phyloP scores from a whole-genome alignment of 30 jellyfish, hydroid and myxozoan species.

The Hydractinia echinata region DNA sequence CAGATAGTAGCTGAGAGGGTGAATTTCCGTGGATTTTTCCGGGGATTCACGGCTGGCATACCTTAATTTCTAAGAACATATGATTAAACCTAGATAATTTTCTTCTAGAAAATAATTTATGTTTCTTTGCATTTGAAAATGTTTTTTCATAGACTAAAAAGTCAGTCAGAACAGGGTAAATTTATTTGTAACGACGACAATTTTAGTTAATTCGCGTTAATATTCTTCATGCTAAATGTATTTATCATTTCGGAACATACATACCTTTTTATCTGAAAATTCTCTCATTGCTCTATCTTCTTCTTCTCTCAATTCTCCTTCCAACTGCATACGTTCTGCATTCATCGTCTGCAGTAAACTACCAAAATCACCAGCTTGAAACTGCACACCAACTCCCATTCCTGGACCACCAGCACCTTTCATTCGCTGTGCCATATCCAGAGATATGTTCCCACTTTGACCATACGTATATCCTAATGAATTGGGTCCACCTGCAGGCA shows the following conservation, averaged over 20 bases:
- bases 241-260: neutral
- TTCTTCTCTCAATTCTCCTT: slow-evolving; percentile 58
- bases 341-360: slow-evolving; percentile 70
- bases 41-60: too few species aligned
- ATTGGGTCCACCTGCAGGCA: slow-evolving; percentile 1
- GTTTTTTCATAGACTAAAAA: too few species aligned
- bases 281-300: slow-evolving; percentile 67
- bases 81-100: too few species aligned
- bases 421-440: neutral
- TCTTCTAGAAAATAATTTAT: too few species aligned
- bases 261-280: slow-evolving; percentile 64
- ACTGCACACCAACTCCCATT: slow-evolving; percentile 11
- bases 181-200: too few species aligned
- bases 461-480: neutral
- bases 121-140: too few species aligned
- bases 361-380: slow-evolving; percentile 75
- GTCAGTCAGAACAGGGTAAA: too few species aligned
- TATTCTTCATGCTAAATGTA: too few species aligned
- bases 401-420: neutral
- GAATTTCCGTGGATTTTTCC: too few species aligned
- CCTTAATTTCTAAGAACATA: too few species aligned
- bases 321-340: slow-evolving; percentile 82
- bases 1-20: too few species aligned
- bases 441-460: neutral
- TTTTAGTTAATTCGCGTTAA: too few species aligned